Base-by-base conservation (phyloP, 2,888 invertebrate species). In the Troides helena region DNA sequence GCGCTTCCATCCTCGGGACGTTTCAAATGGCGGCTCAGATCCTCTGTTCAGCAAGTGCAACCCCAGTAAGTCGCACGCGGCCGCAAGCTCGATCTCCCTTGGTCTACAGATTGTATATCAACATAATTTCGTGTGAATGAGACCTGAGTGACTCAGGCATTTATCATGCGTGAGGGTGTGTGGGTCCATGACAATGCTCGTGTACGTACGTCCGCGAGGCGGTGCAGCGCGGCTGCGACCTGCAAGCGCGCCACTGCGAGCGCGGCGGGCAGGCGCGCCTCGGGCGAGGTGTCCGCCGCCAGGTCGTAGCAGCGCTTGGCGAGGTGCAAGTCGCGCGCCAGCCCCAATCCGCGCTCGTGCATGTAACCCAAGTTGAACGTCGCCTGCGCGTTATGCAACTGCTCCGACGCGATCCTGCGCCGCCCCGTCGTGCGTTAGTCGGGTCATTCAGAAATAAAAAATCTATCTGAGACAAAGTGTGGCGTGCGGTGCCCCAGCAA, bases 351-450 rank as follows among this genome's bases (percentile, higher is more conserved):
- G 76, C 97, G 97, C 88, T 99, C 99, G 89, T 99, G 99, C 99
- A 99, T 99, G 88, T 99, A 99, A 36, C 98, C 99, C 74, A 99
- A 94, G 92, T 99, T 99, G 89, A 99, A 99, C 95, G 99, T 99
- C 6, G 99, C 99, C 86, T 99, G 98, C 0, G 99, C 98, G 87
- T 97, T 98, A 85, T 98, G 97, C 77, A 99, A 98, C 80, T 97
- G 97, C 74, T 99, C 99, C 0, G 97, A 97, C 0, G 99, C 99
- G 77, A 97, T 94, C 74, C 98, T 94, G 74, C 10, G 56, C n/a
- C 18, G n/a, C 12, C 14, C 14, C 12, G 14, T 46, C 46, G 46
- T 46, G 12, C 46, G 46, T 46, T 46, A 46, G 14, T 17, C 46
- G 46, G 2, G 12, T 12, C 46, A 14, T 46, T 46, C 12, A 14